A percentile compares a stretch with the other conserved stretches of the same genome.
Conservation (phyloP, 1,140 invertebrate species). For the Gerris buenoi region DNA sequence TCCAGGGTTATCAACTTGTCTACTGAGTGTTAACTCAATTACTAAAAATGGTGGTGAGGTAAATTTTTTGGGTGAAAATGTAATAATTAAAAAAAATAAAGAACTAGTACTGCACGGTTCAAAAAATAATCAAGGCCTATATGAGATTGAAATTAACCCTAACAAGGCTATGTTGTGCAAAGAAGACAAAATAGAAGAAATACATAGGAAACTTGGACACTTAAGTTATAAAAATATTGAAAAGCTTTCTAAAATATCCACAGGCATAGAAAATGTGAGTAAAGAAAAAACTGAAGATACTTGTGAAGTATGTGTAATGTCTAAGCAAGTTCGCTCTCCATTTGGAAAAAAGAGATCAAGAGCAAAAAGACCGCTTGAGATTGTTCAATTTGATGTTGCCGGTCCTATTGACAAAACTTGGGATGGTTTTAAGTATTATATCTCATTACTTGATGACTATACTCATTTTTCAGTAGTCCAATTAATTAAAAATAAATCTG, state of each 20-base stretch:
- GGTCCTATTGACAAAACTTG: neutral
- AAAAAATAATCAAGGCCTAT: neutral
- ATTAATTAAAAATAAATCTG: neutral
- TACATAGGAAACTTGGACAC: neutral
- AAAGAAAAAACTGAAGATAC: neutral
- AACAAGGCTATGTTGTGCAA: neutral
- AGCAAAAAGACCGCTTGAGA: neutral
- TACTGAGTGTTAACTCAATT: neutral
- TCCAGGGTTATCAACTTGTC: neutral
- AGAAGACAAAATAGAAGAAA: too few relatives aligned
- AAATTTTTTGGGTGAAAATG: neutral
- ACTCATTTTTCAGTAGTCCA: neutral
- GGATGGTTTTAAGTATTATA: neutral
- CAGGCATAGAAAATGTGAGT: neutral
- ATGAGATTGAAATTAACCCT: neutral
- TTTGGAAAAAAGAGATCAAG: neutral
- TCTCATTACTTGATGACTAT: neutral
- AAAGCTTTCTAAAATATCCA: neutral
- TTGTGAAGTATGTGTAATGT: neutral
- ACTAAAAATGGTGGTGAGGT: neutral
- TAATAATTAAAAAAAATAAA: neutral
- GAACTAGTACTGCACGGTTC: neutral
- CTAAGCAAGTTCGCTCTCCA: neutral
- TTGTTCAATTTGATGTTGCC: neutral
- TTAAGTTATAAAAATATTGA: neutral